Evolutionary conservation across 1,140 invertebrate species (phyloP).

Genomic region (Cherax quadricarinatus): DNA sequence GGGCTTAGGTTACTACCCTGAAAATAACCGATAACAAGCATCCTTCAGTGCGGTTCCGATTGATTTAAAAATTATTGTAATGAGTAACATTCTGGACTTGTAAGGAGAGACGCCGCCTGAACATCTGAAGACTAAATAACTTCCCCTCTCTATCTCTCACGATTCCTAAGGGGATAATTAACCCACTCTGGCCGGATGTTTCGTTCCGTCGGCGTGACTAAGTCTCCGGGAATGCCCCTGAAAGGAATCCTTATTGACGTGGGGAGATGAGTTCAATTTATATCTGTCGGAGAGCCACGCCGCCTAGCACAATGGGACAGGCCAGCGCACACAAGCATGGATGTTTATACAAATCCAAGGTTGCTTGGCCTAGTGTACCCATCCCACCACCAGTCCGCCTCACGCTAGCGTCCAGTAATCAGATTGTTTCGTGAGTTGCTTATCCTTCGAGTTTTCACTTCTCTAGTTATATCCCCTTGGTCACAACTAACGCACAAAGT

Average conservation of each 20-base stretch:
- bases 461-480: too few relatives aligned
- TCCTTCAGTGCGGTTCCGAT: not conserved
- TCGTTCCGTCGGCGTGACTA: not conserved
- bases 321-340: constrained; percentile 44
- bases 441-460: not conserved
- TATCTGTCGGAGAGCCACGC: constrained; percentile 28
- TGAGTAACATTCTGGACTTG: not conserved
- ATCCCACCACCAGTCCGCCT: not conserved
- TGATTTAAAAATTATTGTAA: not conserved
- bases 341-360: constrained; percentile 52
- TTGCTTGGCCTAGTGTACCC: constrained; percentile 34
- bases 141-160: not conserved
- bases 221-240: constrained; percentile 11
- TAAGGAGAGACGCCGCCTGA: not conserved
- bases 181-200: not conserved
- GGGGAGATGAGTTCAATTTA: constrained; percentile 44
- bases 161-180: not conserved
- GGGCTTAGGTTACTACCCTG: too few relatives aligned
- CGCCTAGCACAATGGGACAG: constrained; percentile 8
- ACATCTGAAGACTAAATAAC: not conserved
- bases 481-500: too few relatives aligned
- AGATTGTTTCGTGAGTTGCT: constrained; percentile 20
- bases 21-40: too few relatives aligned
- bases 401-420: not conserved
- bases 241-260: constrained; percentile 12